Conservation (phyloP, 2,888 invertebrate genomes). For the Pyrgus malvae region DNA sequence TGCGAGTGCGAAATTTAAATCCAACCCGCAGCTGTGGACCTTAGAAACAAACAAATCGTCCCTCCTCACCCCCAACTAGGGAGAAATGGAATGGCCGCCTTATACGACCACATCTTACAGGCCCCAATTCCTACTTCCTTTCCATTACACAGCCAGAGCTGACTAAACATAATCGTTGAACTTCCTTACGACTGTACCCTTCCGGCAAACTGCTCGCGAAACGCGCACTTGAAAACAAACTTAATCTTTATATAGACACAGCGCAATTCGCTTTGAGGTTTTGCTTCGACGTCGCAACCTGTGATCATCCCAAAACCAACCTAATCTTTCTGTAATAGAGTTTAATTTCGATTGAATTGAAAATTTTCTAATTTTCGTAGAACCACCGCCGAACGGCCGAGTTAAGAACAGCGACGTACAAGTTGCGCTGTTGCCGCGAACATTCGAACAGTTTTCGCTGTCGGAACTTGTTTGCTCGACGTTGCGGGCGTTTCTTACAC, state of each 20-base stretch:
- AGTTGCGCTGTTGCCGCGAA: constrained; percentile 74
- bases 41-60: constrained; percentile 77
- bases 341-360: constrained; percentile 36
- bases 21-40: constrained; percentile 73
- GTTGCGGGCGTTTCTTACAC: constrained; percentile 77
- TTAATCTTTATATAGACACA: constrained; percentile 47
- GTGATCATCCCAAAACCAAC: constrained; percentile 26
- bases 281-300: constrained; percentile 30
- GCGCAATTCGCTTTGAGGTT: constrained; percentile 38
- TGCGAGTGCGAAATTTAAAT: constrained; percentile 69
- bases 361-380: constrained; percentile 75
- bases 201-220: constrained; percentile 63
- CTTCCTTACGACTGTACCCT: constrained; percentile 82
- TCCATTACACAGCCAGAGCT: constrained; percentile 74
- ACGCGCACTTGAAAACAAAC: constrained; percentile 49
- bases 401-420: constrained; percentile 76
- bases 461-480: constrained; percentile 73
- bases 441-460: constrained; percentile 74
- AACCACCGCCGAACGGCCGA: constrained; percentile 74
- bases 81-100: constrained; percentile 63
- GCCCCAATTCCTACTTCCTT: constrained; percentile 81
- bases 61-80: constrained; percentile 42
- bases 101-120: constrained; percentile 80
- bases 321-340: constrained; percentile 24
- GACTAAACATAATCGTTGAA: constrained; percentile 81